Percentiles rank a stretch among this genome's conserved stretches.
Conservation (phyloP, 2,113 vertebrate genomes). For the Sciurus niger region DNA sequence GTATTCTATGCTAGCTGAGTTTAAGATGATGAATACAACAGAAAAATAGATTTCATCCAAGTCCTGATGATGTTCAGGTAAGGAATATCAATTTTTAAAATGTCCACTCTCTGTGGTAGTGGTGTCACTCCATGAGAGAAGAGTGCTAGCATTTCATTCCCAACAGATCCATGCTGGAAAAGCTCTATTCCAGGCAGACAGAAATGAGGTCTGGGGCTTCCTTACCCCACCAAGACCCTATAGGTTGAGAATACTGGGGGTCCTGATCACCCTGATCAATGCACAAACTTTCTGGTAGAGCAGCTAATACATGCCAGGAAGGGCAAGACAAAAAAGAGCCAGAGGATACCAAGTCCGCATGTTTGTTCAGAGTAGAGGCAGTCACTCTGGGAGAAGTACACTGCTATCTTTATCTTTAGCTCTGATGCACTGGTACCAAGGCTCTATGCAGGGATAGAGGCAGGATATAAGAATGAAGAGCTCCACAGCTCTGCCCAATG, state of each 20-base stretch:
- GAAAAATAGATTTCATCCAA: background rate
- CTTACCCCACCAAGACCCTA: background rate
- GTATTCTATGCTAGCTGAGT: background rate
- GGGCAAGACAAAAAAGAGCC: background rate
- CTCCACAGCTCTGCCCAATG: background rate
- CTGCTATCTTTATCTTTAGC: background rate
- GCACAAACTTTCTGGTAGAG: background rate
- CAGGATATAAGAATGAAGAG: background rate
- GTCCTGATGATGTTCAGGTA: background rate
- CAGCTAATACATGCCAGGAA: background rate
- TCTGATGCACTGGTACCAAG: background rate
- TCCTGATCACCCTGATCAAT: background rate
- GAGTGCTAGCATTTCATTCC: background rate
- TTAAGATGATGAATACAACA: background rate
- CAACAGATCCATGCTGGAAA: background rate
- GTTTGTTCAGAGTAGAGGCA: background rate
- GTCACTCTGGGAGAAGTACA: background rate
- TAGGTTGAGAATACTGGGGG: background rate
- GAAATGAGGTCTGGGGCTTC: background rate
- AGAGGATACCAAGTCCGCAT: background rate
- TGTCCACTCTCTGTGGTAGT: background rate
- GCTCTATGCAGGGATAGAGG: background rate
- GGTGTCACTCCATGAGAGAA: background rate
- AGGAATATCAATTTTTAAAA: background rate
- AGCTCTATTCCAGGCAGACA: background rate